These are phyloP conservation scores for Lepidocyrtinus sp. DNA, from an alignment of 2,888 invertebrate species.

Conservation along the genomic window DNA sequence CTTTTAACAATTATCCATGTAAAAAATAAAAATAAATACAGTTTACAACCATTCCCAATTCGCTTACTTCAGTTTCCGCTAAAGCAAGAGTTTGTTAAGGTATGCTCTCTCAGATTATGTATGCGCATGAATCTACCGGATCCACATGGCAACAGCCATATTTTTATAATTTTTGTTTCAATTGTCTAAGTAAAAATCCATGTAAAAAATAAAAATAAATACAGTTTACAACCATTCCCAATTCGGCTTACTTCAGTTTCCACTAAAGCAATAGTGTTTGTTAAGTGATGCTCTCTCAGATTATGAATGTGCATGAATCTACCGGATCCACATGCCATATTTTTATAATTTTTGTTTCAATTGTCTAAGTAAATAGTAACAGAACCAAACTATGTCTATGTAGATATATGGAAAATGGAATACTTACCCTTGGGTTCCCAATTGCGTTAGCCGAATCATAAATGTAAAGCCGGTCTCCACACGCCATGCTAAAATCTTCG, in stretches of 20 bases:
- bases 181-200: too few species aligned
- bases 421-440: slow-evolving; percentile 85
- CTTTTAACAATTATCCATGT: too few species aligned
- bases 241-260: not conserved
- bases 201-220: too few species aligned
- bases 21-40: too few species aligned
- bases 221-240: too few species aligned
- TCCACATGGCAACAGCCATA: too few species aligned
- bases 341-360: too few species aligned
- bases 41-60: too few species aligned
- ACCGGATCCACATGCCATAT: not conserved
- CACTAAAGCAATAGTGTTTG: not conserved
- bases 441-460: slow-evolving; percentile 94
- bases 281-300: not conserved
- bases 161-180: too few species aligned
- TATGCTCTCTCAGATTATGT: not conserved
- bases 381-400: not conserved
- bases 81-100: not conserved
- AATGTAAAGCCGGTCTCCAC: slow-evolving; percentile 93
- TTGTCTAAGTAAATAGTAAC: too few species aligned
- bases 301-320: not conserved
- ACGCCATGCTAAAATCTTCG: slow-evolving; percentile 91
- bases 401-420: not conserved
- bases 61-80: not conserved
- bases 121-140: not conserved